Base-by-base conservation (phyloP, 2,113 vertebrate genomes). In the Scytalopus superciliaris region DNA sequence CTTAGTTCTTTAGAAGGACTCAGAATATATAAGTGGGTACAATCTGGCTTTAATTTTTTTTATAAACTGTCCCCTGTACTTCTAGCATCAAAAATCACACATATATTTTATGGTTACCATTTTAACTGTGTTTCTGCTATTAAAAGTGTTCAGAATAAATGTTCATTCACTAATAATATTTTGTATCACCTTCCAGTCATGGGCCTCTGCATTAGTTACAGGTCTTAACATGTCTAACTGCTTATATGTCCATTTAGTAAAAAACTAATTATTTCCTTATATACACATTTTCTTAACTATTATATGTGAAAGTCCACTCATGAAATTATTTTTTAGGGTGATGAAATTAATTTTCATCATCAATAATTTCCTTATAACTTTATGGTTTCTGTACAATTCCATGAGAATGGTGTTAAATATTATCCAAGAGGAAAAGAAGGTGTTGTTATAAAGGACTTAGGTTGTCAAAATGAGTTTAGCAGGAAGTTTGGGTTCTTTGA, bases 401-500 rank as follows among this genome's bases (percentile, higher is more conserved):
- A 60, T 8, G 19, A 96, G 63, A 88, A 74, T 30, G 15, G 2
- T 72, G 14, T 4, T 84, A 76, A 78, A 70, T 87, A 78, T 76
- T 81, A 89, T 55, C 75, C 23, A 64, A 66, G 44, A 78, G 7
- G 35, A 74, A 84, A 95, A 92, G 59, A 84, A 84, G 33, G n/a
- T 42, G 39, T 62, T 89, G 23, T 47, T 81, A 37, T 75, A 83
- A 89, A 52, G 68, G 44, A 83, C 67, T 93, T 33, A 45, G 35
- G 90, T 31, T 92, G 93, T 89, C 7, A 4, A 95, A 96, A 91
- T 37, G 19, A 95, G 47, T 95, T 93, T 90, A 95, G 76, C 40
- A 92, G 83, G 64, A 76, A 89, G 64, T 95, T 96, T 93, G 73
- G 67, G 59, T 89, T 94, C 72, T 85, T 96, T 90, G 57, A 96